Evolutionary conservation across 2,888 invertebrate genomes (phyloP), one percentile per base, ranked within the genome.

Genomic region (Trisateles emortualis): DNA sequence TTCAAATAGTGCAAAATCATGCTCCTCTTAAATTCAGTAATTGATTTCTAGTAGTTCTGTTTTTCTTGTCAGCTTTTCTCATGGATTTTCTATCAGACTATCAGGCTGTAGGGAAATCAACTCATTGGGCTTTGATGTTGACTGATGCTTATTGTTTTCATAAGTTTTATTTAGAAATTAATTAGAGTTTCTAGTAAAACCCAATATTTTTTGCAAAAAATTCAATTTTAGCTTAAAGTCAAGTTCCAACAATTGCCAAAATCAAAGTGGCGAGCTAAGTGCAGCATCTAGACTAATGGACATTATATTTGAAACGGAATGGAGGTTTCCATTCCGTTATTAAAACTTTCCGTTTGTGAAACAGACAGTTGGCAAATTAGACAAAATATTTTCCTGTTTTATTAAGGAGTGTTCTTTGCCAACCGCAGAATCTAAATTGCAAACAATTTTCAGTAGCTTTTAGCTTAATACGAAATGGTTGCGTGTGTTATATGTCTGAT

Each of bases 291-390:
- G 36, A 60, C 60, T 59, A 63, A 62, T 44, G 50, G 57, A 40
- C 42, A 56, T 74, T 72, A 63, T 74, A 76, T 74, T 66, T 73
- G 75, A 68, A 63, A 66, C 49, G 53, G 35, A 62, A 65, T 64
- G 59, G 60, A 57, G 67, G 60, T 53, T 66, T 59, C 59, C 57
- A 64, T 60, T 60, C 42, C 62, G 47, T 57, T 65, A 47, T 14
- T 14, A 33, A 14, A 33, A 33, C 33, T 33, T 33, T 33, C 19
- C 6, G 14, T 14, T 33, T 33, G 33, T 33, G 33, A 14, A 33
- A 6, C 33, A 14, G 33, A 33, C 36, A 36, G 35, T 33, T 33
- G 11, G 35, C 19, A 36, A 36, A 36, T 36, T 19, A 33, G 36
- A 36, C 17, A 14, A 35, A 17, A 19, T 36, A 36, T 36, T 19